phyloP scores from a whole-genome alignment of 1,140 invertebrate species.

The Euura saliciscinereae region DNA sequence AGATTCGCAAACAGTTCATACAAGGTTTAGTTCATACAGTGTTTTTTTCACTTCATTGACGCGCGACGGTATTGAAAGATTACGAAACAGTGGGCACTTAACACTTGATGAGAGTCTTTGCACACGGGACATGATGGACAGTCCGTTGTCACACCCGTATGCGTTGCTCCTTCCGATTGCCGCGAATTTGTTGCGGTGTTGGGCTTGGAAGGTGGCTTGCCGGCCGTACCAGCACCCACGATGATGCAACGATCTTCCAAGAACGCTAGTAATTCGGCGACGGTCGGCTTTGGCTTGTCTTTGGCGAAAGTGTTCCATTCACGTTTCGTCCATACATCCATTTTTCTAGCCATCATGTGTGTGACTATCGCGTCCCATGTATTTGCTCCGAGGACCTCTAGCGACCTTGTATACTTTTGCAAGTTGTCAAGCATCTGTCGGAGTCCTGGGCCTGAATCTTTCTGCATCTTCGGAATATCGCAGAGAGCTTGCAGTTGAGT shows the following conservation, averaged over 20 bases:
- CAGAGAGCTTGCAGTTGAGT: slow-evolving; percentile 36
- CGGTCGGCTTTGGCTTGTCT: slow-evolving; percentile 1
- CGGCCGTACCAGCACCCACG: not conserved
- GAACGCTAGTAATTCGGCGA: slow-evolving; percentile 14
- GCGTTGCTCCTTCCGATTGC: not conserved
- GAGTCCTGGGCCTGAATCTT: slow-evolving; percentile 27
- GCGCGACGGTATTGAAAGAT: not conserved
- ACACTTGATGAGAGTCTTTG: slow-evolving; percentile 19
- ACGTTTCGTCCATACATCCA: not conserved
- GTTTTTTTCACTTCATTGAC: not conserved
- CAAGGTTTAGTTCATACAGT: too few relatives aligned
- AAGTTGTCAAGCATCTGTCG: slow-evolving; percentile 31
- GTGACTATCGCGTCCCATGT: not conserved
- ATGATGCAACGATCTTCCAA: not conserved
- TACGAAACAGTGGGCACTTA: slow-evolving; percentile 19
- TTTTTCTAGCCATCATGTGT: not conserved
- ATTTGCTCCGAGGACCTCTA: slow-evolving; percentile 18
- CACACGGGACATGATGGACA: slow-evolving; percentile 13
- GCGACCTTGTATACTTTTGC: slow-evolving; percentile 31
- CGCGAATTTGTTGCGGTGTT: slow-evolving; percentile 8
- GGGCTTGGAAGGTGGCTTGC: slow-evolving; percentile 8
- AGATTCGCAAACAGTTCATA: not conserved
- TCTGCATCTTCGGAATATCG: slow-evolving; percentile 25
- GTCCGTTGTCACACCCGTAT: not conserved
- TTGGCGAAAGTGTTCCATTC: slow-evolving; percentile 5